Base-by-base conservation (phyloP, 2,113 vertebrate genomes). In the Chamaea fasciata region DNA sequence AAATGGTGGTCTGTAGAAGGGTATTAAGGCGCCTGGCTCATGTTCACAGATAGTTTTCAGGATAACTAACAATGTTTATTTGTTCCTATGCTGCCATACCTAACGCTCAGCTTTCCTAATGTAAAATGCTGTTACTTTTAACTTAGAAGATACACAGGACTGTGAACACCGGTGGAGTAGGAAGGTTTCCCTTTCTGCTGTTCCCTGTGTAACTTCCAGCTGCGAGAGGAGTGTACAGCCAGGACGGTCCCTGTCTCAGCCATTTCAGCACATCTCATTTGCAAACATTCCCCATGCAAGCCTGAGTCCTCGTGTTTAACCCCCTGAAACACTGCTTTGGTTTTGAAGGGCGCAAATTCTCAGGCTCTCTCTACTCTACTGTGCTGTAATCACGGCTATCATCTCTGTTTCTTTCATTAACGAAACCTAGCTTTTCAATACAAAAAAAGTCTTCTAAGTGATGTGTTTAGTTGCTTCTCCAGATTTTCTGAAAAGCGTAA, bases 161-260 rank as follows among this genome's bases (percentile, higher is more conserved):
- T 53, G 18, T 49, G 33, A 90, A 47, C 4, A 63, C 15, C 17
- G 56, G 42, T 23, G 52, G 26, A 1, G 2, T 15, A 26, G 46
- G n/a, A 69, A 78, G 5, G 22, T 70, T 69, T 70, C 19, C 13
- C 6, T 37, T 85, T 67, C 65, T 88, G 31, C 22, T 52, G 5
- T 30, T 88, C 47, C 42, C 35, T 9, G 1, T 57, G 37, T 56
- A 41, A n/a, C 27, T 63, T 88, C 30, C 28, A 75, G 22, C 31
- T 18, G 5, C 14, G 8, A 81, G 50, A 63, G 35, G 39, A 39
- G 11, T 1, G 1, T 41, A 13, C 7, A 67, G 28, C 22, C 0
- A 2, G 15, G 35, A 65, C 0, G 0, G n/a, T 53, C 26, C 11
- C 28, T 1, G 2, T 62, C 75, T 75, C 42, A 70, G 50, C 7